Conservation (phyloP, 2,797 vertebrate species). For the Sebastes vulpes region DNA sequence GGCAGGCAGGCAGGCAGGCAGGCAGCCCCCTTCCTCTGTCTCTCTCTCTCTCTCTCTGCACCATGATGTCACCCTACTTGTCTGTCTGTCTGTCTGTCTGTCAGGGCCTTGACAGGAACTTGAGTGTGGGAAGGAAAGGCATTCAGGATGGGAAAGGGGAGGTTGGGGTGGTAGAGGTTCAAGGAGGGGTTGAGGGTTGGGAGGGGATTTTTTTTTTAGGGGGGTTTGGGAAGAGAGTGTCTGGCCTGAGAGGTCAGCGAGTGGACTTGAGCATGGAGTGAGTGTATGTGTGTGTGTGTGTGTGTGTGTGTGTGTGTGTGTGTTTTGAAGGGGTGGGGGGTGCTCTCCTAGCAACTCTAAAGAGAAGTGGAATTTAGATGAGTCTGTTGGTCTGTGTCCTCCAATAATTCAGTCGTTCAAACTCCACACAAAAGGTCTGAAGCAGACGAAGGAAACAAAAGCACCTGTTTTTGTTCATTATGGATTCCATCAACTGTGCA, state of each 20-base stretch:
- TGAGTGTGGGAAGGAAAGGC: conserved; percentile 75
- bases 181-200: conserved; percentile 45
- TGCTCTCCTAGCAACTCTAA: conserved; percentile 73
- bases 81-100: conserved; percentile 58
- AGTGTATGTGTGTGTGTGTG: conserved; percentile 12
- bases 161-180: conserved; percentile 29
- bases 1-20: conserved; percentile 13
- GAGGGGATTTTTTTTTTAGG: neutral
- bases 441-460: conserved; percentile 13
- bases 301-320: conserved; percentile 40
- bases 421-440: conserved; percentile 36
- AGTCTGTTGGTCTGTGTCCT: conserved; percentile 69
- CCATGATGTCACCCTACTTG: conserved; percentile 78
- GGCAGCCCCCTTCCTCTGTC: conserved; percentile 52
- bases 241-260: conserved; percentile 76
- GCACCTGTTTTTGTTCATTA: conserved; percentile 15
- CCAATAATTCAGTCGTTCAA: conserved; percentile 45
- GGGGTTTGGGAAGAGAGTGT: conserved; percentile 49
- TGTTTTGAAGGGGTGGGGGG: neutral
- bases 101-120: conserved; percentile 79
- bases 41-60: conserved; percentile 34
- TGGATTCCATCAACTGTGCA: neutral
- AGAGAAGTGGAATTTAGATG: conserved; percentile 78
- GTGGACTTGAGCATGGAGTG: conserved; percentile 69
- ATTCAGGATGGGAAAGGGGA: neutral